Percentiles rank a stretch among this genome's conserved stretches.
Conservation (phyloP, 2,888 invertebrate genomes). For the Leistus spinibarbis region DNA sequence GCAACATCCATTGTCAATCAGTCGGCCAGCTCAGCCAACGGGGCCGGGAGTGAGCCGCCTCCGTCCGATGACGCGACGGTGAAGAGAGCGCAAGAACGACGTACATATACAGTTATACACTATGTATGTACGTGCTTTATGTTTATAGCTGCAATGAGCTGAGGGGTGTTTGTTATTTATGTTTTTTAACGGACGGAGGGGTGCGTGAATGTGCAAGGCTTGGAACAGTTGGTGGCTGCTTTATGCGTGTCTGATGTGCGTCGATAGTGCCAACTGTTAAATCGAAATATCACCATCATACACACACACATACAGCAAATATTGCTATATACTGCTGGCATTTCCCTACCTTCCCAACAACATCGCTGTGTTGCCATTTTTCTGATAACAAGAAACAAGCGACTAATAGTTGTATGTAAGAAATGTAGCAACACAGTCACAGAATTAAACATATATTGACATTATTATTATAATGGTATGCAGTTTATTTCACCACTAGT, state of each 20-base stretch:
- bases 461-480: too few species aligned
- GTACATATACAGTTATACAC: too few species aligned
- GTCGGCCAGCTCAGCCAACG: neutral
- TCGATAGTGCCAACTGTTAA: slow-evolving; percentile 6
- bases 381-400: too few species aligned
- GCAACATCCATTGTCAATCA: neutral
- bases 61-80: neutral
- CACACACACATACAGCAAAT: neutral
- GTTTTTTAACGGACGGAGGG: slow-evolving; percentile 15
- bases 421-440: too few species aligned
- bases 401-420: too few species aligned
- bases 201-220: neutral
- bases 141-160: neutral
- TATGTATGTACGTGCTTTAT: neutral
- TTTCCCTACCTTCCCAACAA: neutral
- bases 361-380: too few species aligned
- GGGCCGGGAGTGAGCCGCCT: too few species aligned
- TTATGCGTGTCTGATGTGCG: neutral
- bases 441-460: too few species aligned
- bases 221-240: slow-evolving; percentile 1
- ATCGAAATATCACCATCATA: neutral
- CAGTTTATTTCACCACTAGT: too few species aligned
- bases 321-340: neutral
- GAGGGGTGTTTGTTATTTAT: slow-evolving; percentile 15
- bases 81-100: neutral